Base-by-base conservation (phyloP, 2,888 invertebrate genomes). In the Kuschelorhynchus macadamiae region DNA sequence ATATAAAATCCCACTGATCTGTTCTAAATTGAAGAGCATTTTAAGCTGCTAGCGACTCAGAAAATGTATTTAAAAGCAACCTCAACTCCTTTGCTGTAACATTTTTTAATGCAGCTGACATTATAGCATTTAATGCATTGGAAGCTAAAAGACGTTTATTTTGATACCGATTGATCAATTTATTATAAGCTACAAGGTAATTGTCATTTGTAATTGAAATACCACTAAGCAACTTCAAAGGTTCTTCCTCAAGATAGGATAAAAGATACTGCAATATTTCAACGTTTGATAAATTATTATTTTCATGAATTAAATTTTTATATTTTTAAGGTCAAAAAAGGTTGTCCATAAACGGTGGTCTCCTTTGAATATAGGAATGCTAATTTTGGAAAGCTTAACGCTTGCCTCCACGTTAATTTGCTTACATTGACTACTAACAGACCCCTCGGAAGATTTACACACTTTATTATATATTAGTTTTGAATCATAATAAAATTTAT, bases 1-100 rank as follows among this genome's bases (percentile, higher is more conserved):
- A 9, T 21, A 52, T 12, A 16, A 33, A 52, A 36, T 52, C 52
- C 52, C 52, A 52, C 12, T 33, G 32, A 16, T 30, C 52, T 16
- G 17, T 16, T 1, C 12, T 12, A 33, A 52, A 52, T 9, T 32
- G 5, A 16, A 52, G 52, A 11, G 52, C 52, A 2, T 33, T 32
- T 52, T 33, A 52, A 14, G 36, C 17, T 16, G 12, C 52, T n/a
- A 52, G n/a, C 4, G 52, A 52, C 12, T 52, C 52, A 8, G 52
- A 52, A 36, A 52, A 52, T 11, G 18, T 52, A 52, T 52, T 33
- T 14, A 52, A 16, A 16, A 52, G 36, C 4, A 8, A 2, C 7
- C 52, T 32, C 3, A 52, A 17, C 1, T 52, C 52, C 16, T 52
- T 52, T 5, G 52, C 52, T 16, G 33, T 32, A 16, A 33, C 52